phyloP scores from a whole-genome alignment of 1,140 invertebrate genomes.

The Brachionus rotundiformis region DNA sequence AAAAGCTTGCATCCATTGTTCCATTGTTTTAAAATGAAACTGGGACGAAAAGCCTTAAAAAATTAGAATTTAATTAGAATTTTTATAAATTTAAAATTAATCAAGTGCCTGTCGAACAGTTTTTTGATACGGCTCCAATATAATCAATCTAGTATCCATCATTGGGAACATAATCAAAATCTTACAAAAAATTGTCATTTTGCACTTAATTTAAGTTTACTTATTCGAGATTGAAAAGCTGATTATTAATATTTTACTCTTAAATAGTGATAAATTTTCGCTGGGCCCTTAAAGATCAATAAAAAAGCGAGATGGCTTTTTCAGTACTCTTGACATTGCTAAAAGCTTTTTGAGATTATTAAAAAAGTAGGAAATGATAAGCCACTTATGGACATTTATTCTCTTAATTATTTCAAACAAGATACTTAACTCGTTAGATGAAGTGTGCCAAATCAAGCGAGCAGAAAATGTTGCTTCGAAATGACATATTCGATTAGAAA shows the following conservation, averaged over 20 bases:
- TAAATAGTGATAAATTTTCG: not conserved
- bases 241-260: not conserved
- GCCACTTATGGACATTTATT: not conserved
- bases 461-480: not conserved
- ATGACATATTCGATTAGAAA: not conserved
- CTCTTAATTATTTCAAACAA: not conserved
- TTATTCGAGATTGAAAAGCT: not conserved
- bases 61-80: not conserved
- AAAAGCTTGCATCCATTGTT: not conserved
- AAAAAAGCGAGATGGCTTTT: not conserved
- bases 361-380: not conserved
- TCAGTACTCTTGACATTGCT: not conserved
- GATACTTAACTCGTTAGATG: not conserved
- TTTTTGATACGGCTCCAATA: not conserved
- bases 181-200: not conserved
- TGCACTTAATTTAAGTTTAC: not conserved
- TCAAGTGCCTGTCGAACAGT: not conserved
- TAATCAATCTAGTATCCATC: not conserved
- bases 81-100: conserved; percentile 8
- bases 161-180: not conserved
- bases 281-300: not conserved
- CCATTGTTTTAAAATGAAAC: not conserved
- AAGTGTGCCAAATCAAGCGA: not conserved
- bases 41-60: not conserved
- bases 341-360: not conserved